Percentiles rank a stretch among this genome's conserved stretches.
These are phyloP conservation scores for Leptopterna dolabrata DNA, from an alignment of 2,888 invertebrate species.

Conservation along the genomic window DNA sequence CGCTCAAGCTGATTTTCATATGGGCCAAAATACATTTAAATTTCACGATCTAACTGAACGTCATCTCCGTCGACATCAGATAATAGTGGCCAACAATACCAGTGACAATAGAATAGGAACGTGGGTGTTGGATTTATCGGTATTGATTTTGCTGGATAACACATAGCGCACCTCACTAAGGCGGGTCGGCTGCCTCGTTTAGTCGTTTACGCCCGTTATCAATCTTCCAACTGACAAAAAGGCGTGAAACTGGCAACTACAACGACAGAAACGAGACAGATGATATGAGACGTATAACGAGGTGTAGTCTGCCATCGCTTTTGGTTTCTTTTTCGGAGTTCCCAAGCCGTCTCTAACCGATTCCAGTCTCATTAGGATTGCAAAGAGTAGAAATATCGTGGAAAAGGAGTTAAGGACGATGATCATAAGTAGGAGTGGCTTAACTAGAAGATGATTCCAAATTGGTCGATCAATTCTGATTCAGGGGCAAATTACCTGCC, in stretches of 20 bases:
- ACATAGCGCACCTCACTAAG: not conserved
- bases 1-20: not conserved
- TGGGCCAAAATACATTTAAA: not conserved
- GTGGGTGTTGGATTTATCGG: conserved; percentile 8
- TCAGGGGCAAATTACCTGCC: not conserved
- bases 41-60: not conserved
- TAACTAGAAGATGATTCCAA: not conserved
- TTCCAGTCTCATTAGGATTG: not conserved
- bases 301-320: not conserved
- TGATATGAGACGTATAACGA: conserved; percentile 7
- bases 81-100: not conserved
- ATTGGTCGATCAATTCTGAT: not conserved
- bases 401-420: not conserved
- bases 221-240: not conserved
- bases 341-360: not conserved
- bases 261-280: not conserved
- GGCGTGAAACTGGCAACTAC: not conserved
- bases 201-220: not conserved
- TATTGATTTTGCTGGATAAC: not conserved
- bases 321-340: not conserved
- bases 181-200: not conserved
- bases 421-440: not conserved
- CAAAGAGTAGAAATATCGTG: not conserved
- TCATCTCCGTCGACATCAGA: not conserved
- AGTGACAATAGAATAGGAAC: not conserved